phyloP scores from a whole-genome alignment of 2,113 vertebrate species.

The Fregetta grallaria region DNA sequence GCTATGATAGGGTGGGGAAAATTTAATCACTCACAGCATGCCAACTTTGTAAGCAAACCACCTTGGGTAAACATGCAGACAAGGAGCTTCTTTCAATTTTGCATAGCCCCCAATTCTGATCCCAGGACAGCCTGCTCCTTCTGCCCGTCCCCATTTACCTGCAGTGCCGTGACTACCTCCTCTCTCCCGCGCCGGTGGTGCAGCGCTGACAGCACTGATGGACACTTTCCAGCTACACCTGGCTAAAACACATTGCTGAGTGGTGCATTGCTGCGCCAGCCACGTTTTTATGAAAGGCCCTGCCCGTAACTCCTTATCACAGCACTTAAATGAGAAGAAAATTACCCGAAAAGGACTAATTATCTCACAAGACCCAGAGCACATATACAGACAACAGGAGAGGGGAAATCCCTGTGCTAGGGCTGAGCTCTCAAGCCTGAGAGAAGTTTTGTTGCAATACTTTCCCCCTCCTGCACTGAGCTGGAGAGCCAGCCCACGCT shows the following conservation, averaged over 20 bases:
- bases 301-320: not conserved
- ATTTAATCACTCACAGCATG: not conserved
- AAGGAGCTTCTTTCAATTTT: not conserved
- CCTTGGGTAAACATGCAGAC: not conserved
- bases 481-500: not conserved
- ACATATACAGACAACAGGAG: not conserved
- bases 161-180: not conserved
- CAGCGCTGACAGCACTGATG: not conserved
- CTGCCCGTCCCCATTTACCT: not conserved
- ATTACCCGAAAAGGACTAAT: not conserved
- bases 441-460: not conserved
- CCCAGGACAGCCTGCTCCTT: not conserved
- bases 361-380: not conserved
- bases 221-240: not conserved
- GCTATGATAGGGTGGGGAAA: not conserved
- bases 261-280: not conserved
- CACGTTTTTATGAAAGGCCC: not conserved
- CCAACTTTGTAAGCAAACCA: not conserved
- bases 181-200: fast-evolving
- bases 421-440: not conserved
- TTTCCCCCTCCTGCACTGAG: not conserved
- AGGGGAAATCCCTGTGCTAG: not conserved
- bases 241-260: not conserved
- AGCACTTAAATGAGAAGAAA: not conserved
- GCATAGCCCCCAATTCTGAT: not conserved